Evolutionary conservation across 2,113 vertebrate species (phyloP).

Genomic region (Coptodon rendalli): DNA sequence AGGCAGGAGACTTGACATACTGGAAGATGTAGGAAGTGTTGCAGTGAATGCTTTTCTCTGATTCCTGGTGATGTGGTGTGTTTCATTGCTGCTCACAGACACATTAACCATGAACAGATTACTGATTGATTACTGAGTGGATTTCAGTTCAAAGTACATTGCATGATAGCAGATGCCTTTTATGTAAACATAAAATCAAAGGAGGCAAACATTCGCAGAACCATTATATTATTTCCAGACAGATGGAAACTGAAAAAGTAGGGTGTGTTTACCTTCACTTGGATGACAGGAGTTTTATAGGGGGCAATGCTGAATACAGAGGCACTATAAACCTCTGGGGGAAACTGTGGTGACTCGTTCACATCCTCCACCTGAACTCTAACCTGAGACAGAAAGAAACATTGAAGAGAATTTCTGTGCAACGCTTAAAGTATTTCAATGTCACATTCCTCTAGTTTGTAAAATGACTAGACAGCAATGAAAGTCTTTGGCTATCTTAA

Average conservation of each 20-base stretch:
- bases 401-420: not conserved
- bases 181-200: not conserved
- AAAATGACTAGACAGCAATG: not conserved
- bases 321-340: constrained; percentile 29
- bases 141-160: not conserved
- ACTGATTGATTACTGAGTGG: too few relatives aligned
- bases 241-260: not conserved
- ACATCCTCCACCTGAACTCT: constrained; percentile 59
- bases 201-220: not conserved
- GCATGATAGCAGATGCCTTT: not conserved
- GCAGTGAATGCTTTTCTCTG: not conserved
- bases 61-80: not conserved
- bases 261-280: constrained; percentile 62
- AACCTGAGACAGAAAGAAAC: constrained; percentile 31
- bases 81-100: not conserved
- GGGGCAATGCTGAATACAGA: constrained; percentile 64
- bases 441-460: not conserved
- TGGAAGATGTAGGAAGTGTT: not conserved
- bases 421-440: not conserved
- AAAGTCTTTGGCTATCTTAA: not conserved
- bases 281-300: constrained; percentile 59
- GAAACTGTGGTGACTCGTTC: constrained; percentile 70
- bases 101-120: not conserved
- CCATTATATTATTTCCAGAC: not conserved
- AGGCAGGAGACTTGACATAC: not conserved